Base-by-base conservation (phyloP, 2,797 vertebrate species). In the Lateolabrax maculatus region DNA sequence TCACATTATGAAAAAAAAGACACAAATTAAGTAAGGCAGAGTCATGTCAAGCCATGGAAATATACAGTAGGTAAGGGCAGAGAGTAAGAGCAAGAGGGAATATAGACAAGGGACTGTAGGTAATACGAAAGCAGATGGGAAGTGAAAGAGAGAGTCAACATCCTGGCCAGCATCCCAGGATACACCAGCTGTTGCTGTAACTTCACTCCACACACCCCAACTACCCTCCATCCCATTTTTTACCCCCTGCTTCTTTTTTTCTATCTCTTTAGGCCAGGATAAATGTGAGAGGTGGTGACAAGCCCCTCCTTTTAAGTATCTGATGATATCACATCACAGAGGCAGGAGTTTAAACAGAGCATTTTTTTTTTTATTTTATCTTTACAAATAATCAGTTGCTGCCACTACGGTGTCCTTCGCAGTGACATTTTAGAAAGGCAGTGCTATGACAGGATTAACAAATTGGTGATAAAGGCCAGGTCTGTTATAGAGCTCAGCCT, bases 121-220 rank as follows among this genome's bases (percentile, higher is more conserved):
- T 79, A 71, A 93, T 87, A 83, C 82, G 78, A 92, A 90, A 92
- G 84, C 90, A 85, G 84, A 95, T 87, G 90, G 90, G 93, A 93
- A 76, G 86, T 90, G 89, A 90, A 92, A 88, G 89, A 88, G 89
- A 79, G 67, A 84, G 80, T 92, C 90, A 92, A 93, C 71, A 87
- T 87, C 87, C 88, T 91, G 90, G 91, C 93, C 81, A 74, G 86
- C 85, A 90, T 95, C 95, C 93, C 94, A 84, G 90, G 93, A 95
- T 89, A 80, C 84, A 91, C 93, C 97, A 97, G 96, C 96, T 97
- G 96, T 94, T 94, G 92, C 92, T 88, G 84, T 95, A 94, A 93
- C 92, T 95, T 93, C 94, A 96, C 92, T 95, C 95, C 83, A 66
- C 91, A 77, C 82, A 89, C 87, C 75, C 77, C 61, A 19, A 62